Conservation (phyloP, 2,113 vertebrate species). For the Myrmecophaga tridactyla region DNA sequence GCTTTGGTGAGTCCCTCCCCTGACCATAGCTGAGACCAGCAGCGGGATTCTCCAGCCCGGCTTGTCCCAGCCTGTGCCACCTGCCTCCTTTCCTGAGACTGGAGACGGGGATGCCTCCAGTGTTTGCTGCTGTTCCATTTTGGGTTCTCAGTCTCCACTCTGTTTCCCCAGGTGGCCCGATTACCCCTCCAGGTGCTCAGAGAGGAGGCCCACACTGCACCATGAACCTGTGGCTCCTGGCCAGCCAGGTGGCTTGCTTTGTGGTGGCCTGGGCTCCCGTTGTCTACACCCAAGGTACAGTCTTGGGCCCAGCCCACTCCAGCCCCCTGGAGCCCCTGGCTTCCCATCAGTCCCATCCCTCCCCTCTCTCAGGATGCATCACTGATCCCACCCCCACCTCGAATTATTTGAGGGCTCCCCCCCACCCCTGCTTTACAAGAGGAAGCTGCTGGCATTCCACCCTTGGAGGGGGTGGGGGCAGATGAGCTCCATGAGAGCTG, state of each 20-base stretch:
- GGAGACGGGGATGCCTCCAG: neutral
- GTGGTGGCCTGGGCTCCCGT: neutral
- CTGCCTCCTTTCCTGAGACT: neutral
- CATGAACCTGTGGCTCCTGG: conserved; percentile 42
- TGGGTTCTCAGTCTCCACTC: neutral
- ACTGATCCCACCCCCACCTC: neutral
- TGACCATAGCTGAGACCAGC: neutral
- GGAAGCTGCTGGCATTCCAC: neutral
- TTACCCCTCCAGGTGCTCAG: neutral
- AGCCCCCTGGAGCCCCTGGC: too few species aligned
- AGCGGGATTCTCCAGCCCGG: too few species aligned
- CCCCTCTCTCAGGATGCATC: neutral
- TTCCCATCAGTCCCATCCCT: neutral
- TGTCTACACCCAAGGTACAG: conserved; percentile 60
- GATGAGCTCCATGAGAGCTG: neutral
- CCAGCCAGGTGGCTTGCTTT: conserved; percentile 14
- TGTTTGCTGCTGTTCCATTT: neutral
- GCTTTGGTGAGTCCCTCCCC: conserved; percentile 38
- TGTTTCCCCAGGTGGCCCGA: neutral
- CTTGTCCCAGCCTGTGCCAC: neutral
- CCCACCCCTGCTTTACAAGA: neutral
- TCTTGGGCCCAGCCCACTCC: neutral
- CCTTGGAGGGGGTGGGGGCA: neutral
- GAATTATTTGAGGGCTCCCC: neutral
- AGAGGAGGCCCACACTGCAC: neutral